Evolutionary conservation across 2,888 invertebrate species (phyloP).

Genomic region (Cactoblastis cactorum): DNA sequence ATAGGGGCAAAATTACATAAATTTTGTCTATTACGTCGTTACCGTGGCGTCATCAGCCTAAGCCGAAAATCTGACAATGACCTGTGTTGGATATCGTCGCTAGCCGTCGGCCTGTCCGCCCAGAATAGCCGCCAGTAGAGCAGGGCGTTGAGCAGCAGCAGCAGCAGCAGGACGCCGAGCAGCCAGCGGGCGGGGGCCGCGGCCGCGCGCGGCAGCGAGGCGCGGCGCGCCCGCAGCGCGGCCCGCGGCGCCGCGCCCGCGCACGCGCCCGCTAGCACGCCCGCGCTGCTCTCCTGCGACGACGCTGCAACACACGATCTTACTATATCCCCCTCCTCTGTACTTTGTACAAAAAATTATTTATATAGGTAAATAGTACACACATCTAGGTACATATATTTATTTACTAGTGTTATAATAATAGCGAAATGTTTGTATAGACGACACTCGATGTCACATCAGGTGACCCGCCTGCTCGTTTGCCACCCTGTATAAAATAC

Average conservation of each 20-base stretch:
- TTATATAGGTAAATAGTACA: not conserved
- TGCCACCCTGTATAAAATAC: no score
- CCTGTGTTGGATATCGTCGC: conserved; percentile 46
- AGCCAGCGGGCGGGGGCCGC: conserved; percentile 56
- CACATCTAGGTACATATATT: no score
- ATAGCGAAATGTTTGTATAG: no score
- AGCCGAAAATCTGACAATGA: no score
- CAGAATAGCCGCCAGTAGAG: conserved; percentile 91
- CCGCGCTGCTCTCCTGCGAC: conserved; percentile 20
- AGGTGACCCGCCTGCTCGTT: no score
- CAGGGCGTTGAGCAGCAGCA: conserved; percentile 82
- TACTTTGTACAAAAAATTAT: no score
- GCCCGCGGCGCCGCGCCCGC: conserved; percentile 25
- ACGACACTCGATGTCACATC: no score
- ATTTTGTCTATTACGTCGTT: no score
- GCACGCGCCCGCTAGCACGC: conserved; percentile 26
- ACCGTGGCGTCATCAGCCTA: no score
- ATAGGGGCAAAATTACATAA: no score
- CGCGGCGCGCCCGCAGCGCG: conserved; percentile 34
- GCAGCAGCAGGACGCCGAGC: conserved; percentile 80
- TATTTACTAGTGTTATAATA: no score
- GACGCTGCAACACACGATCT: conserved; percentile 24
- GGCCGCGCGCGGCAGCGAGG: conserved; percentile 16
- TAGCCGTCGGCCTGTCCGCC: conserved; percentile 63
- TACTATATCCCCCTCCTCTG: no score